Percentiles rank a stretch among this genome's conserved stretches.
Conservation (phyloP, 2,113 vertebrate genomes). For the Microcebus griseorufus region DNA sequence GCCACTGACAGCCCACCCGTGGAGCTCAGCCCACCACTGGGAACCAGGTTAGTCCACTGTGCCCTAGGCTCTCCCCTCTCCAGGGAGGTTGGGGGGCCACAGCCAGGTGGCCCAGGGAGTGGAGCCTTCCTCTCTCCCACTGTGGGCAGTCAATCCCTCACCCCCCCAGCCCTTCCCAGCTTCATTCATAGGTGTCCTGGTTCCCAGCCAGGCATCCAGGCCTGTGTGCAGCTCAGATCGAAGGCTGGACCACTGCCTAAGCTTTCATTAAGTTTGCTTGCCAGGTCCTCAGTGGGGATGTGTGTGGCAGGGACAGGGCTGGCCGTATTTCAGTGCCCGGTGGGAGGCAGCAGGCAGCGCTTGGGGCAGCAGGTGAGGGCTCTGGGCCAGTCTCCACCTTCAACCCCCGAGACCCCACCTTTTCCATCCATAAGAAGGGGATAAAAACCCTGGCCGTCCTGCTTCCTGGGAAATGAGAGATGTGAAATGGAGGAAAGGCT, state of each 20-base stretch:
- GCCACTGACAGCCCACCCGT: slow-evolving; percentile 2
- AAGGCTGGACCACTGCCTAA: neutral
- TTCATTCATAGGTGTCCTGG: slow-evolving; percentile 34
- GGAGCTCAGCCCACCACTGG: neutral
- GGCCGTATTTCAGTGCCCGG: neutral
- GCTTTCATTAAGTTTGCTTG: slow-evolving; percentile 21
- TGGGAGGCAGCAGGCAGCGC: neutral
- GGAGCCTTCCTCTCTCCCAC: neutral
- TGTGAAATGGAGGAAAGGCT: neutral
- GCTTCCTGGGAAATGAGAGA: neutral
- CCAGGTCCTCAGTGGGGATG: neutral
- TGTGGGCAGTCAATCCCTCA: neutral
- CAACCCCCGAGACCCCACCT: neutral
- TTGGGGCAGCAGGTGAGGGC: neutral
- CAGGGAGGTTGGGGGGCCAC: neutral
- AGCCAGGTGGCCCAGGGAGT: neutral
- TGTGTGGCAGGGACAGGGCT: neutral
- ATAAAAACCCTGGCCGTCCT: neutral
- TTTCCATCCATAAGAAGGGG: neutral
- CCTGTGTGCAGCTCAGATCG: neutral
- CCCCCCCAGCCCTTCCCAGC: neutral
- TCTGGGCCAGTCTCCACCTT: neutral
- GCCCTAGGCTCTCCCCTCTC: neutral
- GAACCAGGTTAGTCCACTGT: slow-evolving; percentile 49
- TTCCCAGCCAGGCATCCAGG: neutral